Percentiles rank a stretch among this genome's conserved stretches.
phyloP scores from a whole-genome alignment of 2,797 vertebrate species.

The Cheirogaleus major region DNA sequence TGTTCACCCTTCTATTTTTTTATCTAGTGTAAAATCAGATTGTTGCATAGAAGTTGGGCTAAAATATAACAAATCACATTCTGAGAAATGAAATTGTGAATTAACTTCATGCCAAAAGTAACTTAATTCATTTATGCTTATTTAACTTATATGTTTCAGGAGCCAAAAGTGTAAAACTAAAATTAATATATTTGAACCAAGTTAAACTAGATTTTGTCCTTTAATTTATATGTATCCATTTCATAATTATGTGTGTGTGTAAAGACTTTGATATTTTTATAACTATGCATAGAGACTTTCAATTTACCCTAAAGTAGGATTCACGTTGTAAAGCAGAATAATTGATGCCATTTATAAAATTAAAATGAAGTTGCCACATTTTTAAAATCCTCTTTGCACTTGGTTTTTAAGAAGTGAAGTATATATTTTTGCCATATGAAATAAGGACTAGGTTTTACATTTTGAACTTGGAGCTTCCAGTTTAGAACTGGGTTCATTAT shows the following conservation, averaged over 20 bases:
- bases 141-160: conserved; percentile 31
- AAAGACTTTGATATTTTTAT: conserved; percentile 30
- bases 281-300: neutral
- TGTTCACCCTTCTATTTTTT: neutral
- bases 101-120: conserved; percentile 21
- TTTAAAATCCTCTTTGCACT: conserved; percentile 3
- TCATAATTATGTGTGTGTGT: neutral
- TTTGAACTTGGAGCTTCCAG: conserved; percentile 43
- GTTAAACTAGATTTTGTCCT: conserved; percentile 21
- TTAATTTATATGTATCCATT: conserved; percentile 18
- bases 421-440: conserved; percentile 53
- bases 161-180: neutral
- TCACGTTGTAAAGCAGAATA: neutral
- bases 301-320: conserved; percentile 7
- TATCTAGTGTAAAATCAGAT: conserved; percentile 46
- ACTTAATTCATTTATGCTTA: conserved; percentile 43
- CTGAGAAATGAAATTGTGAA: conserved; percentile 18
- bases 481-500: conserved; percentile 60
- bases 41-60: conserved; percentile 15
- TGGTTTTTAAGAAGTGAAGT: conserved; percentile 1
- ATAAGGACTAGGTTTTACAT: conserved; percentile 46
- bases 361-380: conserved; percentile 28
- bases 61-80: neutral
- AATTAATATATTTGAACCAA: neutral
- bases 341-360: neutral